These are phyloP conservation scores for Ictalurus furcatus DNA, from an alignment of 2,113 vertebrate genomes.

Conservation along the genomic window DNA sequence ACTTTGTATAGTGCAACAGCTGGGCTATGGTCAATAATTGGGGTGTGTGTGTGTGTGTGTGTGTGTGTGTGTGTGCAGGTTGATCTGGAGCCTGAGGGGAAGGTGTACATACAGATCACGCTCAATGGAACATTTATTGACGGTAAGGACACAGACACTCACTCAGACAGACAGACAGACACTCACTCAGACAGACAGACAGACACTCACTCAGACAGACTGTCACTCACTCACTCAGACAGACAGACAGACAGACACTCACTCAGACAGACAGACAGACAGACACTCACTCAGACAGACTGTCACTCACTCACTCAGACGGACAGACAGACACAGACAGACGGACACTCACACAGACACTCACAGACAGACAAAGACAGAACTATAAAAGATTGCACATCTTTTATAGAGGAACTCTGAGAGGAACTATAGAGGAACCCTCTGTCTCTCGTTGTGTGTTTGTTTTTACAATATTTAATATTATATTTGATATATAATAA, in stretches of 20 bases:
- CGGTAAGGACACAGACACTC: constrained; percentile 74
- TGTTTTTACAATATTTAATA: not conserved
- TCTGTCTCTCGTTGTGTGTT: not conserved
- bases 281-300: not conserved
- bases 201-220: not conserved
- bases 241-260: not conserved
- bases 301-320: not conserved
- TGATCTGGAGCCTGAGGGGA: constrained; percentile 96
- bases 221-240: not conserved
- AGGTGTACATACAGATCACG: constrained; percentile 85
- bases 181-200: constrained; percentile 15
- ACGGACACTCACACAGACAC: constrained; percentile 15
- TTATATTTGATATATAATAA: not conserved
- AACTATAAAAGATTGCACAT: not conserved
- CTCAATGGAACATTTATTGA: constrained; percentile 88
- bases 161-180: constrained; percentile 15
- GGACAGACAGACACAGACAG: not conserved
- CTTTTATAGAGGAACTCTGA: not conserved
- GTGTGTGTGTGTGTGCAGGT: constrained; percentile 71
- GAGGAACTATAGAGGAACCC: not conserved
- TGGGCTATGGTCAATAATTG: not conserved
- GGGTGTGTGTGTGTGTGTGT: not conserved
- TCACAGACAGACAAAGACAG: not conserved
- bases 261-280: not conserved
- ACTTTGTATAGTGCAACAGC: not conserved